Conservation (phyloP, 2,797 vertebrate species). For the Mormyrops attenuatus region DNA sequence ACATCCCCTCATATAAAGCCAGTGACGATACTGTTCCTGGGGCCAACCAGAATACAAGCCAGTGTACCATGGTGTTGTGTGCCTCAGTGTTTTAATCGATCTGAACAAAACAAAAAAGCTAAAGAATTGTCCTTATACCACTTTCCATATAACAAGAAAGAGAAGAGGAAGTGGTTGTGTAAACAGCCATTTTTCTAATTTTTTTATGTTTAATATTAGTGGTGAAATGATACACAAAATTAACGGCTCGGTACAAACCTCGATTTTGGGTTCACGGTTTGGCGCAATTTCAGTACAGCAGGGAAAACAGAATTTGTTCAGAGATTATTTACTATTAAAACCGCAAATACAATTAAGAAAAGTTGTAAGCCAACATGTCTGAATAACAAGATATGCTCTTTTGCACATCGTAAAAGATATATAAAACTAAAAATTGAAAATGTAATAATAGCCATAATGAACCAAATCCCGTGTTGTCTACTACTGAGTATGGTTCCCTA, state of each 20-base stretch:
- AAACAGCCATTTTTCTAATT: background rate
- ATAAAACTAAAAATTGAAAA: background rate
- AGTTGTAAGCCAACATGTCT: background rate
- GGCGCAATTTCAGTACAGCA: background rate
- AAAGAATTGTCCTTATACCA: background rate
- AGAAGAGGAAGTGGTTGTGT: background rate
- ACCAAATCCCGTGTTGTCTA: background rate
- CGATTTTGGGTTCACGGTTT: background rate
- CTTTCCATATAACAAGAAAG: background rate
- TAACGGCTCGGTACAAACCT: background rate
- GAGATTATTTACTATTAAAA: background rate
- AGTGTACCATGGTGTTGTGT: background rate
- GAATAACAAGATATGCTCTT: background rate
- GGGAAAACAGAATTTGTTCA: background rate
- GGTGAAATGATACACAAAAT: background rate
- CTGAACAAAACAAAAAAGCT: too few relatives aligned
- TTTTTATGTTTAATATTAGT: background rate
- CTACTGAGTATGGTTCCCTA: background rate
- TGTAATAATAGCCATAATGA: background rate
- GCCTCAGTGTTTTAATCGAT: background rate
- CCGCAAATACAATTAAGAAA: background rate
- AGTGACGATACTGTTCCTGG: constrained; percentile 37
- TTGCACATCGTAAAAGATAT: background rate
- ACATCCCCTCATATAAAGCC: constrained; percentile 74
- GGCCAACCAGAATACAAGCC: background rate